Percentiles rank a stretch among this genome's conserved stretches.
phyloP scores from a whole-genome alignment of 2,888 invertebrate genomes.

The Hydriomena furcata region DNA sequence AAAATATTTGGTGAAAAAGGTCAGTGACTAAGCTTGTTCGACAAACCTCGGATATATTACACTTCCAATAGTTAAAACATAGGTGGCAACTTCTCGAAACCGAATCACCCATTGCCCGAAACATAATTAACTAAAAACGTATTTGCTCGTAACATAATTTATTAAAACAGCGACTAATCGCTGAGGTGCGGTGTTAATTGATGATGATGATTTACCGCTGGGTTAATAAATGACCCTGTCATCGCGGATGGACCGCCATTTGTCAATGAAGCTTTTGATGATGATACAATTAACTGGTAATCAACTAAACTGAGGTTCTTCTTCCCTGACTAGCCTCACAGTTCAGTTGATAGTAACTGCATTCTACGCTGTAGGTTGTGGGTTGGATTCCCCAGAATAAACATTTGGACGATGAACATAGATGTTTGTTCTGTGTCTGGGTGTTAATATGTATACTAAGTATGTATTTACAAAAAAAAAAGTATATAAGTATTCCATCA shows the following conservation, averaged over 20 bases:
- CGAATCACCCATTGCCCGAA: slow-evolving; percentile 14
- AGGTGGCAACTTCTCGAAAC: slow-evolving; percentile 7
- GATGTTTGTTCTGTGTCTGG: no score
- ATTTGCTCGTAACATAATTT: slow-evolving; percentile 27
- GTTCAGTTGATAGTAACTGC: no score
- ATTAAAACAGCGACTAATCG: slow-evolving; percentile 37
- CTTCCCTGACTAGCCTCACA: no score
- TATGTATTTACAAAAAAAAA: no score
- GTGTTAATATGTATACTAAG: no score
- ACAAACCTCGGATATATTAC: background rate
- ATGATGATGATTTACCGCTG: slow-evolving; percentile 60
- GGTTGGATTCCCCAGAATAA: no score
- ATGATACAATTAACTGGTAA: slow-evolving; percentile 16
- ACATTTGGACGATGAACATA: no score
- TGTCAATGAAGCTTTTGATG: slow-evolving; percentile 44
- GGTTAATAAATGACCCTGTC: slow-evolving; percentile 72
- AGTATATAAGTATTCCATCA: no score
- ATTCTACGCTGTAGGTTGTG: no score
- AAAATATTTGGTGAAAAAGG: no score
- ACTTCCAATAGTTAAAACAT: background rate
- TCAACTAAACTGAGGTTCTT: slow-evolving; percentile 1
- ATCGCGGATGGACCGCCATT: slow-evolving; percentile 62
- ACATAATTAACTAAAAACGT: slow-evolving; percentile 22
- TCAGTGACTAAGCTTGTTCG: background rate
- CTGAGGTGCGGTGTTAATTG: slow-evolving; percentile 44